Evolutionary conservation across 2,888 invertebrate genomes (phyloP), one percentile per base, ranked within the genome.

Genomic region (Branchellion lobata): DNA sequence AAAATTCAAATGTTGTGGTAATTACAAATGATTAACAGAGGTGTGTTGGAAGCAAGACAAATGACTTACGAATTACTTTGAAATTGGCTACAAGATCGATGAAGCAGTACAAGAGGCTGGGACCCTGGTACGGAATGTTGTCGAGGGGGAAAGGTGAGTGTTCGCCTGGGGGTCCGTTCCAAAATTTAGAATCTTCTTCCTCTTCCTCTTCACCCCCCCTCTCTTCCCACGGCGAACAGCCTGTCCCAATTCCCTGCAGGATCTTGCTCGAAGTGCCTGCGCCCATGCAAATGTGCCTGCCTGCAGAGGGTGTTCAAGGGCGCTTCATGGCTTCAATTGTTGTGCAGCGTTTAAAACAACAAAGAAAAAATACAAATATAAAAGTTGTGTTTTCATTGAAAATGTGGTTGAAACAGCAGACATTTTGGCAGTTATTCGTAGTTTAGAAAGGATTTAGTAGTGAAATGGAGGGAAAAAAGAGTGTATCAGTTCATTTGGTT

Each of bases 91-190:
- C 76, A 71, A 82, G 57, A 74, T 83, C 83, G 27, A 83, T 57
- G 79, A 81, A 83, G 81, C 82, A 82, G 82, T 82, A 83, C 57
- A 80, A 72, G 14, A 81, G 72, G 29, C 80, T 80, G 69, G 80
- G 77, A 14, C 82, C 83, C n/a, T 81, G 82, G 74, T 83, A 83
- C 68, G 81, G 81, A 36, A 81, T 78, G 68, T 68, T 57, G 77
- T 83, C 83, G 57, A 80, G 65, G 61, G 83, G 83, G 69, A 76
- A 81, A 51, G 81, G 81, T 18, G 83, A 83, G 79, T 83, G 83
- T 1, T 82, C 81, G n/a, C 83, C 83, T 40, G 83, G 78, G 11
- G 82, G 80, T 14, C 83, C 83, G 40, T 72, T 80, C 83, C 83
- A 83, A 53, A 33, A 57, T n/a, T 57, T 57, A 5, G 61, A 24